Percentiles rank a stretch among this genome's conserved stretches.
phyloP scores from a whole-genome alignment of 2,888 invertebrate species.

The Lasioglossum zephyrum region DNA sequence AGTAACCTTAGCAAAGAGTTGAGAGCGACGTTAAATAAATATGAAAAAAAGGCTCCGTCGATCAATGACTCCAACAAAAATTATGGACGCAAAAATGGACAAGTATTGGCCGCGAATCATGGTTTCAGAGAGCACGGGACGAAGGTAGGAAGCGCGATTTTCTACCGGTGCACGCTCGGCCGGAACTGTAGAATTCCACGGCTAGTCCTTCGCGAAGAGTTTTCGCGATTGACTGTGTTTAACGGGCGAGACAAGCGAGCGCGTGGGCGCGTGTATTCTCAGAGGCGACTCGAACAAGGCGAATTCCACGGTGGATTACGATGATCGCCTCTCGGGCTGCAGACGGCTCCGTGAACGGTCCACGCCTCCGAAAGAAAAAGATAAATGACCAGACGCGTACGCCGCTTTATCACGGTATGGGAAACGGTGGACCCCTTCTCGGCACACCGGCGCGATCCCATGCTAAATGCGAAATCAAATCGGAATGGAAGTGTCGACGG shows the following conservation, averaged over 20 bases:
- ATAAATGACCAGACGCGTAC: conserved; percentile 54
- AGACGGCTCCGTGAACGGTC: conserved; percentile 55
- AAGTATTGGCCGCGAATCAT: neutral
- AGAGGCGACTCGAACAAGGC: conserved; percentile 56
- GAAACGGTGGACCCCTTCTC: conserved; percentile 36
- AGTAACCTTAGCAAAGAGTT: too few relatives aligned
- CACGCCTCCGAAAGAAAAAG: conserved; percentile 59
- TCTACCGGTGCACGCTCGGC: neutral
- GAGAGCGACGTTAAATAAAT: too few relatives aligned
- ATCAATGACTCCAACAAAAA: neutral
- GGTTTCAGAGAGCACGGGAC: neutral
- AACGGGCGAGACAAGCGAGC: conserved; percentile 51
- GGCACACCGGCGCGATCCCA: conserved; percentile 28
- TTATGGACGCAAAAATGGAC: neutral
- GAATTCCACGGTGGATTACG: conserved; percentile 65
- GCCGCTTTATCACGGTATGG: conserved; percentile 52
- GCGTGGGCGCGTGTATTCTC: conserved; percentile 60
- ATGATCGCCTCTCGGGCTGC: conserved; percentile 43
- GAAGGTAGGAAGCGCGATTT: neutral
- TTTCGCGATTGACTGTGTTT: conserved; percentile 54
- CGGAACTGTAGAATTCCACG: conserved; percentile 51
- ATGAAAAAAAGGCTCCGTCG: neutral
- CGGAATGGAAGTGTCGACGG: conserved; percentile 44
- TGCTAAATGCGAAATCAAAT: conserved; percentile 47
- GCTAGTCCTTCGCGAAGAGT: conserved; percentile 29